phyloP scores from a whole-genome alignment of 1,140 invertebrate species.

The Sitodiplosis mosellana region DNA sequence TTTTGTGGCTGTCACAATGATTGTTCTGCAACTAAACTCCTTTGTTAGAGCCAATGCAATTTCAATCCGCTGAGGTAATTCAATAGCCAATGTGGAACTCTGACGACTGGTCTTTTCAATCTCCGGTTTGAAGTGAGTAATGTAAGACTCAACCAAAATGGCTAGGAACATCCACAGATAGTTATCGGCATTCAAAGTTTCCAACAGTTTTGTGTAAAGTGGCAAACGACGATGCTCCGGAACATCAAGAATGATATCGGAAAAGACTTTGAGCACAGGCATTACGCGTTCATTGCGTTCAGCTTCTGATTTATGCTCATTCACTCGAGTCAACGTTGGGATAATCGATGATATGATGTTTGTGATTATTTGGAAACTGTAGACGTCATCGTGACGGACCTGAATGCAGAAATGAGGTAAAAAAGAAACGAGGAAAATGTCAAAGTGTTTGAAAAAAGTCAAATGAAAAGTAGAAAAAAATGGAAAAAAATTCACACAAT shows the following conservation, averaged over 20 bases:
- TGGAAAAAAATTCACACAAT: too few species aligned
- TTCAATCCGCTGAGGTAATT: conserved; percentile 35
- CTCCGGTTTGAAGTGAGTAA: conserved; percentile 11
- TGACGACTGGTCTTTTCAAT: conserved; percentile 20
- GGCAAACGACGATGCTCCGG: conserved; percentile 69
- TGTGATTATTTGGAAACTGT: conserved; percentile 82
- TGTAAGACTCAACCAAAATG: conserved; percentile 46
- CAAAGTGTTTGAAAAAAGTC: too few species aligned
- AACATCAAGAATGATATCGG: conserved; percentile 72
- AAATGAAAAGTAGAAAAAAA: too few species aligned
- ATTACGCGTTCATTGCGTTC: conserved; percentile 31
- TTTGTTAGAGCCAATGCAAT: conserved; percentile 45
- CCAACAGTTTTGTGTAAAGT: conserved; percentile 60
- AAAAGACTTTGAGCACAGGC: conserved; percentile 70
- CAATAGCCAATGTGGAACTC: conserved; percentile 8
- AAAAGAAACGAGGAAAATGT: too few species aligned
- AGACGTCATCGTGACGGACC: conserved; percentile 76
- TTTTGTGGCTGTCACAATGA: conserved; percentile 43
- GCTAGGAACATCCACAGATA: conserved; percentile 63
- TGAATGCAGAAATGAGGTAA: too few species aligned
- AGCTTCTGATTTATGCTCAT: conserved; percentile 27
- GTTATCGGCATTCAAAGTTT: conserved; percentile 44
- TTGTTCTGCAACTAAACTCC: conserved; percentile 40
- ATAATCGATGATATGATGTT: conserved; percentile 81
- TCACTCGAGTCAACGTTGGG: conserved; percentile 51